A percentile compares a stretch with the other conserved stretches of the same genome.
These are phyloP conservation scores for Eristalis arbustorum DNA, from an alignment of 2,888 invertebrate species.

Conservation along the genomic window DNA sequence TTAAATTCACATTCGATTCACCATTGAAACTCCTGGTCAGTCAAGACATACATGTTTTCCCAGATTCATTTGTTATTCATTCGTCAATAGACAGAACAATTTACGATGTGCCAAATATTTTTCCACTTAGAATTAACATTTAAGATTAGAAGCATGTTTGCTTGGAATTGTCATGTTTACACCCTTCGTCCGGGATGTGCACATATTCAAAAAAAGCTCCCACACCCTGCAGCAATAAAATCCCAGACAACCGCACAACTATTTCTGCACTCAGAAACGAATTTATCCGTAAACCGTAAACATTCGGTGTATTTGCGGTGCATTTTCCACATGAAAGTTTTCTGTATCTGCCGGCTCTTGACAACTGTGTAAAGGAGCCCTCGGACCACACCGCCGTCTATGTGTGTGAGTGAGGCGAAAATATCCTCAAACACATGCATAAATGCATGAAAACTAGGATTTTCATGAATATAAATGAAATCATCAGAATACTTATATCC, in stretches of 20 bases:
- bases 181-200: constrained; percentile 17
- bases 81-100: no score
- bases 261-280: constrained; percentile 23
- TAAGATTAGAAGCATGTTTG: not conserved
- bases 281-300: constrained; percentile 49
- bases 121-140: constrained; percentile 1
- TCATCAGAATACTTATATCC: constrained; percentile 39
- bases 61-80: no score
- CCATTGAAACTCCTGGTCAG: no score
- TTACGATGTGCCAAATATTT: not conserved
- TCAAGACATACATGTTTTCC: no score
- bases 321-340: constrained; percentile 51
- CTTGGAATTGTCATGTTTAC: constrained; percentile 15
- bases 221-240: constrained; percentile 13
- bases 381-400: constrained; percentile 1
- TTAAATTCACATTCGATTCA: no score
- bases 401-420: constrained; percentile 4
- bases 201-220: not conserved
- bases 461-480: constrained; percentile 69
- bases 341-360: constrained; percentile 34
- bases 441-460: constrained; percentile 62
- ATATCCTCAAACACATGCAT: constrained; percentile 54
- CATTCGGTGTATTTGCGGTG: constrained; percentile 53
- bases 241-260: not conserved
- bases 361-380: constrained; percentile 41